A percentile compares a stretch with the other conserved stretches of the same genome.
Evolutionary conservation across 2,888 invertebrate species (phyloP).

Genomic region (Steinernema carpocapsae): DNA sequence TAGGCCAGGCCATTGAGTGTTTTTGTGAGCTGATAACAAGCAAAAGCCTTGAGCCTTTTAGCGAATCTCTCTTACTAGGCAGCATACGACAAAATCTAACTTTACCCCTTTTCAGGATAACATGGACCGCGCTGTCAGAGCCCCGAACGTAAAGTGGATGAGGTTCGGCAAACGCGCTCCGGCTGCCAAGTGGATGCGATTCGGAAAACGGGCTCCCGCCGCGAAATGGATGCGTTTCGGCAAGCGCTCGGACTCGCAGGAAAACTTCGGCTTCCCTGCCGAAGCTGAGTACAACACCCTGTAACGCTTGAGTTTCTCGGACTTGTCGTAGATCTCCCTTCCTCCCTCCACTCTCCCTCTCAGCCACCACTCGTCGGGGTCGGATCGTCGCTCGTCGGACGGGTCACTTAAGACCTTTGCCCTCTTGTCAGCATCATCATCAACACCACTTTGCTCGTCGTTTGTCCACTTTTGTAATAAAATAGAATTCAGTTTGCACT

Average conservation of each 20-base stretch:
- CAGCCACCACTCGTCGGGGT: neutral
- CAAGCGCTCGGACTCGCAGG: conserved; percentile 48
- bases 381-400: conserved; percentile 20
- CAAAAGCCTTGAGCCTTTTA: no score
- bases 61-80: neutral
- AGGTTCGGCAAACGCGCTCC: conserved; percentile 64
- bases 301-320: neutral
- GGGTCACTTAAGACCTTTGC: neutral
- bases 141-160: conserved; percentile 65
- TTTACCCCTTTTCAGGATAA: conserved; percentile 32
- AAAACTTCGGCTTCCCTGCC: neutral
- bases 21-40: no score
- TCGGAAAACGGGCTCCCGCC: conserved; percentile 60
- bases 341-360: neutral
- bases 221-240: conserved; percentile 66
- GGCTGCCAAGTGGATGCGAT: conserved; percentile 63
- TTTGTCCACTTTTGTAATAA: neutral
- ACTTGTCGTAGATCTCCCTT: conserved; percentile 29
- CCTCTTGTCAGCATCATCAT: neutral
- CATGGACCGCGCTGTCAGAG: conserved; percentile 48
- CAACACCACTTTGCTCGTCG: neutral
- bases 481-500: no score
- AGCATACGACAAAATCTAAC: neutral
- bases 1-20: no score
- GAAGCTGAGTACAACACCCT: conserved; percentile 31